phyloP scores from a whole-genome alignment of 37 sponge, comb jelly and placozoan species.

The Amphimedon queenslandica region DNA sequence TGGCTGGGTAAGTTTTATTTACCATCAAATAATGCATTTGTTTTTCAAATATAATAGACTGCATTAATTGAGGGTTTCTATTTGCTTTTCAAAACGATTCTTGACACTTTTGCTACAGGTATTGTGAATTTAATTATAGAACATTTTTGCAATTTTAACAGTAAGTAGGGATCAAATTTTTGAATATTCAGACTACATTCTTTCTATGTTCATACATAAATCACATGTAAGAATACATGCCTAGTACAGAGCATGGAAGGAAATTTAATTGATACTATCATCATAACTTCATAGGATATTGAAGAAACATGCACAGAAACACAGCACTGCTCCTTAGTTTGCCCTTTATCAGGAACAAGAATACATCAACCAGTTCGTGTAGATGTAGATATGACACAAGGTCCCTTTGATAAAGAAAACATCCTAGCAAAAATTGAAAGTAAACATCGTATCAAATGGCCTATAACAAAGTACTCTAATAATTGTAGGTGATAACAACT shows the following conservation, averaged over 20 bases:
- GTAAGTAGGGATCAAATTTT: neutral
- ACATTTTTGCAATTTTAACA: too few species aligned
- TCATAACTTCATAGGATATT: neutral
- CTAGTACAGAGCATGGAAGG: too few species aligned
- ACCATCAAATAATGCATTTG: too few species aligned
- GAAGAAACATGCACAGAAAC: neutral
- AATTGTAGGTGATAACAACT: too few species aligned
- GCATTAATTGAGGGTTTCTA: conserved; percentile 7
- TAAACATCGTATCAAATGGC: too few species aligned
- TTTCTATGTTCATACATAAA: neutral
- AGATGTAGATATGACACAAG: too few species aligned
- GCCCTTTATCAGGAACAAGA: neutral
- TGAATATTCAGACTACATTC: conserved; percentile 13
- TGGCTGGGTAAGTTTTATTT: conserved; percentile 14
- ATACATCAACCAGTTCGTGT: neutral
- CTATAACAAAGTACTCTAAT: neutral
- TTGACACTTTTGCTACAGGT: conserved; percentile 1
- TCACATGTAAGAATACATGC: neutral
- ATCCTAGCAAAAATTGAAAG: too few species aligned
- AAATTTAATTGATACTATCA: too few species aligned
- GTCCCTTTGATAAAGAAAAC: too few species aligned
- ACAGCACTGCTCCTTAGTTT: neutral
- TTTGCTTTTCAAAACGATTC: neutral
- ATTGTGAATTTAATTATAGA: too few species aligned
- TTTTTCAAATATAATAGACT: too few species aligned